These are phyloP conservation scores for Scomber japonicus DNA, from an alignment of 2,113 vertebrate species.

Conservation along the genomic window DNA sequence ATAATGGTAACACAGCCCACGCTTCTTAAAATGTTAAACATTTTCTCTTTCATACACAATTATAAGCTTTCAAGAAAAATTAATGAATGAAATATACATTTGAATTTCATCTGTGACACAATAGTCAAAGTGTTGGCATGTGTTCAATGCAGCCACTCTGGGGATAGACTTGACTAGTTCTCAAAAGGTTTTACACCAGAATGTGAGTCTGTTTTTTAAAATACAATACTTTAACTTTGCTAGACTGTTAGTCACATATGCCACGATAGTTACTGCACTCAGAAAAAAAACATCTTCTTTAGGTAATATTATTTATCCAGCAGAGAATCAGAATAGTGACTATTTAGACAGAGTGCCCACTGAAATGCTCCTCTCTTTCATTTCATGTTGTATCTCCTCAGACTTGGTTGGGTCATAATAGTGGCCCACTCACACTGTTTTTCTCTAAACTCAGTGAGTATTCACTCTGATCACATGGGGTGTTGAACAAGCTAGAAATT, in stretches of 20 bases:
- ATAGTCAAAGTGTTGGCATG: constrained; percentile 21
- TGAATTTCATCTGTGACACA: constrained; percentile 6
- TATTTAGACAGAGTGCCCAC: background rate
- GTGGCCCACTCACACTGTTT: background rate
- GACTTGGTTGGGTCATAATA: background rate
- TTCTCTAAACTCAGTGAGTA: background rate
- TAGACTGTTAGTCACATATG: constrained; percentile 10
- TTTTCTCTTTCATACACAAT: constrained; percentile 3
- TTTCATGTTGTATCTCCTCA: background rate
- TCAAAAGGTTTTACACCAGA: background rate
- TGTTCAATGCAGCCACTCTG: constrained; percentile 9
- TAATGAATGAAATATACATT: background rate
- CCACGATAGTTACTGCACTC: background rate
- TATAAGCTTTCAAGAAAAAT: constrained; percentile 6
- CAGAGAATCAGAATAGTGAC: background rate
- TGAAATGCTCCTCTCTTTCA: background rate
- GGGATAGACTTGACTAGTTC: background rate
- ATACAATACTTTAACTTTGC: background rate
- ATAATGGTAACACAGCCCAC: constrained; percentile 7
- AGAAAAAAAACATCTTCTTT: background rate
- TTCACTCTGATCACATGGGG: background rate
- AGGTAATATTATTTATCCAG: constrained; percentile 5
- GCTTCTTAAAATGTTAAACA: constrained; percentile 5
- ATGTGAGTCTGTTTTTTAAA: background rate
- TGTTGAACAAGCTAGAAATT: background rate